Evolutionary conservation across 2,888 invertebrate genomes (phyloP), one percentile per base, ranked within the genome.

Genomic region (Steinernema hermaphroditum): DNA sequence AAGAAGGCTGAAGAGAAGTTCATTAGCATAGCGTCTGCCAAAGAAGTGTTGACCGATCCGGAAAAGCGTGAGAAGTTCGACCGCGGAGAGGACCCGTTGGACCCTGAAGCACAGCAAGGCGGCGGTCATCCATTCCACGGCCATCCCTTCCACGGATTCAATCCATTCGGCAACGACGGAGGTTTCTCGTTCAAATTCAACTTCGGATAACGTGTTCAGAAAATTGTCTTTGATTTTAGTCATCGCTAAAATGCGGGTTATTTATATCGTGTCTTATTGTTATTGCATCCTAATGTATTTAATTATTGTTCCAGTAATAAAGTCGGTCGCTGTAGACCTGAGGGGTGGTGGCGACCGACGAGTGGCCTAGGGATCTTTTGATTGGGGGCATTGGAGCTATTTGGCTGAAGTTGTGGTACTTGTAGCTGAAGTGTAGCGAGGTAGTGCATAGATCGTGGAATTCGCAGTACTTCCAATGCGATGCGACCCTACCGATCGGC

Each of bases 1-100:
- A 93, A 94, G 87, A 90, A 92, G 70, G 98, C 98, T 0, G 93
- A 98, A 88, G 95, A 95, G 88, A 95, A 93, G 89, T 98, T 98
- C 87, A 96, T 98, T 77, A 97, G 98, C 88, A 92, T 98, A 85
- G 98, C 97, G 1, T 94, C 96, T 49, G 98, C 98, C 71, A 99
- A 99, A 89, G 98, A 98, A 90, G 96, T 95, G 22, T 88, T 91
- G 16, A 90, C 90, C 50, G 90, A 91, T 88, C 90, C 92, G 77
- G 96, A 97, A 87, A 98, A 96, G 89, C 90, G 97, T 75, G 91
- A 92, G 75, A 93, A 93, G 88, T 98, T 94, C 89, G 98, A 99
- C 89, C 90, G 91, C 81, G 98, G 98, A 76, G 92, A 93, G 82
- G 98, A 98, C 91, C 98, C 98, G 0, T 89, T 98, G 72, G 97